Evolutionary conservation across 2,888 invertebrate genomes (phyloP), one percentile per base, ranked within the genome.

Genomic region (Cephus pulcher): DNA sequence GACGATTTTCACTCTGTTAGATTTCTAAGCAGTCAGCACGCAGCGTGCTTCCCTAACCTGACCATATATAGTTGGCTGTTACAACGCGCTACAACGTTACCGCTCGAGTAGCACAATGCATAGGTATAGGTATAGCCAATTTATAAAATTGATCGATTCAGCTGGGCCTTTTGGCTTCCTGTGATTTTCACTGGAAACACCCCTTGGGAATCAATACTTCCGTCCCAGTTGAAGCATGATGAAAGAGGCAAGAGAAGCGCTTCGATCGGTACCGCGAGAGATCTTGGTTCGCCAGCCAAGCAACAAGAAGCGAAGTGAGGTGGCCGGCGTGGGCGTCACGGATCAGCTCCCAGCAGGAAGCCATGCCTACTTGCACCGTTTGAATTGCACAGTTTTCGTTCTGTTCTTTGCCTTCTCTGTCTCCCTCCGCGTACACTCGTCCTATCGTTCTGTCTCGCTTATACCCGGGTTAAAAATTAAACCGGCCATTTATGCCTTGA

Each of bases 321-420:
- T 86, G 84, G 83, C 82, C 79, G 80, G 83, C 85, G 89, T 89
- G 84, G 89, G 89, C 88, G 89, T 89, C 87, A 88, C 86, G 88
- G 88, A 89, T 89, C 88, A 84, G 85, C 84, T 85, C 83, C 84
- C 86, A 88, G 86, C 88, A 89, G 89, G 88, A 89, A 89, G 85
- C 87, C 87, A 82, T 87, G 87, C 85, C 86, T 86, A 85, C 85
- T 83, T 84, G 86, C 80, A 78, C 78, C 79, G 84, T 85, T 83
- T 82, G 81, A 83, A 81, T 85, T 82, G 81, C 83, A 81, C 82
- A 81, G 80, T 83, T 82, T 84, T 82, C 80, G 78, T 79, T 80
- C 78, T 74, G 73, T 78, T 78, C 76, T 77, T 73, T 73, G 30
- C 71, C 74, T 74, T 74, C 68, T 68, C 69, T 68, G 71, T 30